Evolutionary conservation across 2,888 invertebrate genomes (phyloP).

Genomic region (Stenchaetothrips biformis): DNA sequence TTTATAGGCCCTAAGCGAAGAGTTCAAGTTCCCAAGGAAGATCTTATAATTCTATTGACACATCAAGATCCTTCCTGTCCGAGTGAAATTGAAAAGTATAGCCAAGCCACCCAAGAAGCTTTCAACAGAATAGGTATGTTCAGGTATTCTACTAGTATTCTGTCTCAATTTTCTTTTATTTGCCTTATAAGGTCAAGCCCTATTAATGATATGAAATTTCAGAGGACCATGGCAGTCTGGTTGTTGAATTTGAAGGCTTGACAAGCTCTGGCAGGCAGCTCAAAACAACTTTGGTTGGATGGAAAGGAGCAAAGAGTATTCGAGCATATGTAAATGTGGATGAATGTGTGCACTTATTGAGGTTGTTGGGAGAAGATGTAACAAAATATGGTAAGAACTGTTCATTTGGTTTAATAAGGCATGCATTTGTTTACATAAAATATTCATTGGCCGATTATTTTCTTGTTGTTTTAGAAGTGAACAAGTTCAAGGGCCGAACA

Average conservation of each 20-base stretch:
- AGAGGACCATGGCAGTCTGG: slow-evolving; percentile 32
- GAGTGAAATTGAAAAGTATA: slow-evolving; percentile 66
- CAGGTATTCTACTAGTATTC: slow-evolving; percentile 6
- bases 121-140: slow-evolving; percentile 65
- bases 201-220: slow-evolving; percentile 37
- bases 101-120: slow-evolving; percentile 60
- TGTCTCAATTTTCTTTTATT: slow-evolving; percentile 26
- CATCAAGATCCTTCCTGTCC: slow-evolving; percentile 74
- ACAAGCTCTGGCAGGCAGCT: slow-evolving; percentile 2
- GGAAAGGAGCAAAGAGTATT: slow-evolving; percentile 83
- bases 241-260: slow-evolving; percentile 17
- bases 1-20: slow-evolving; percentile 65
- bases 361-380: slow-evolving; percentile 79
- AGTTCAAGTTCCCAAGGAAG: slow-evolving; percentile 65
- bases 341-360: slow-evolving; percentile 80
- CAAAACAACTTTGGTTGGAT: slow-evolving; percentile 62
- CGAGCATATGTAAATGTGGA: slow-evolving; percentile 81
- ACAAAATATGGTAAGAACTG: slow-evolving; percentile 69
- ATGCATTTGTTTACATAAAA: neutral
- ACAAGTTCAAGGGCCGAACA: slow-evolving; percentile 59
- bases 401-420: neutral
- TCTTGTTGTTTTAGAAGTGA: slow-evolving; percentile 53
- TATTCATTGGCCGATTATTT: slow-evolving; percentile 19
- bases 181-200: slow-evolving; percentile 40
- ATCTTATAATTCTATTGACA: slow-evolving; percentile 70